phyloP scores from a whole-genome alignment of 2,888 invertebrate genomes.

The Diplolepis rosae region DNA sequence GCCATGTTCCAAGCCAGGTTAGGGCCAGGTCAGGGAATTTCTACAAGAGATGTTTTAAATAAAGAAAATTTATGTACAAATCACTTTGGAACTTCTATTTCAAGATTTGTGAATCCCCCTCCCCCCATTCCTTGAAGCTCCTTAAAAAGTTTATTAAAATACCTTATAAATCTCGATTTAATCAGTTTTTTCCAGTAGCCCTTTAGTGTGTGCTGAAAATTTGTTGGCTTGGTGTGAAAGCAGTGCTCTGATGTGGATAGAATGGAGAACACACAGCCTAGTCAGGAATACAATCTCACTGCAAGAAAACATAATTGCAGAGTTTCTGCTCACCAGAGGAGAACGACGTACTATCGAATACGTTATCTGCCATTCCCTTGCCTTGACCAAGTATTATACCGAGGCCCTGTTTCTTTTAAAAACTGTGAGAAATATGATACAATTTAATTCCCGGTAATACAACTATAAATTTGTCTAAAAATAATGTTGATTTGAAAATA shows the following conservation, averaged over 20 bases:
- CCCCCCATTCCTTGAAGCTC: no score
- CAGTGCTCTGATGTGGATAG: slow-evolving; percentile 10
- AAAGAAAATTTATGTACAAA: no score
- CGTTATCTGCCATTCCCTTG: slow-evolving; percentile 43
- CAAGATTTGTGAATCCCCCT: no score
- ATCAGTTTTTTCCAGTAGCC: no score
- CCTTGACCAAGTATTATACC: slow-evolving; percentile 30
- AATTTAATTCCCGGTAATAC: not conserved
- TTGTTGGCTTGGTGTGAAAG: not conserved
- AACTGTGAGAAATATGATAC: slow-evolving; percentile 5
- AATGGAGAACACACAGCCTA: slow-evolving; percentile 21
- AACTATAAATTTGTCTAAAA: slow-evolving; percentile 18
- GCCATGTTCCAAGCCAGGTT: no score
- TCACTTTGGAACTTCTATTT: no score
- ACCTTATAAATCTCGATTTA: no score
- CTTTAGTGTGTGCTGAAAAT: no score
- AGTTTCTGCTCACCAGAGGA: slow-evolving; percentile 49
- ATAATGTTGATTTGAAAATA: slow-evolving; percentile 12
- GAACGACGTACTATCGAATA: slow-evolving; percentile 50
- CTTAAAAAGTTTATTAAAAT: no score
- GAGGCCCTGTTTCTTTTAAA: slow-evolving; percentile 22
- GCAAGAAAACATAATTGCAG: slow-evolving; percentile 51
- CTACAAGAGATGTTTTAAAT: no score
- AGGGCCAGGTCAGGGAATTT: no score
- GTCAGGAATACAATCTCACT: slow-evolving; percentile 27